Evolutionary conservation across 1,140 invertebrate genomes (phyloP), one percentile per base, ranked within the genome.

Genomic region (Bombyx mandarina): DNA sequence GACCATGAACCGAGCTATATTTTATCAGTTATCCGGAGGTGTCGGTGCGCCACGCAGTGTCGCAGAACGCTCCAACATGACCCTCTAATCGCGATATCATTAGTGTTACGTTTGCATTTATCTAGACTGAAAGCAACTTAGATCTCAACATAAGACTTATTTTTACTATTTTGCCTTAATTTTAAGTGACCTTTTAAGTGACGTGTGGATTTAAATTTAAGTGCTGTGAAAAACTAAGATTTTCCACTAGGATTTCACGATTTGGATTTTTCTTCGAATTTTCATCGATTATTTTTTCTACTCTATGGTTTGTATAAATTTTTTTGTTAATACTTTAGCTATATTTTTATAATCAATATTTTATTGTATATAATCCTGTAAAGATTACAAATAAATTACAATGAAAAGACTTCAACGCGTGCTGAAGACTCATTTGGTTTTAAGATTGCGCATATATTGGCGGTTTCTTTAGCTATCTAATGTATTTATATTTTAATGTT

Each of bases 131-230:
- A 77, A 68, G 83, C 71, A 86, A 86, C 82, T 61, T 73, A 80
- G 83, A 86, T 86, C 83, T 86, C 82, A 86, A 78, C 60, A 71
- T 67, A 86, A 86, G 83, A 86, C 83, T 86, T 82, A 81, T 80
- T 77, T 76, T 77, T 78, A 73, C 70, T 74, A 69, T 35, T 35
- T 67, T 71, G 65, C 67, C 52, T 61, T 76, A 79, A 62, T 74
- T 67, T 83, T 86, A 77, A 86, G 81, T 86, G 79, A 79, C 77
- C 63, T 66, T 79, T 71, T 58, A 52, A 67, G 79, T 82, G 79
- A 73, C 62, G 75, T 78, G 81, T 77, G 67, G 61, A 75, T 67
- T 67, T 68, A 71, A 73, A 79, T 71, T 80, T 79, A 78, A 79
- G 77, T 82, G 66, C 71, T 77, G 80, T 85, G 82, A 75, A 69